These are phyloP conservation scores for Lasioglossum zephyrum DNA, from an alignment of 2,888 invertebrate genomes.

Conservation along the genomic window DNA sequence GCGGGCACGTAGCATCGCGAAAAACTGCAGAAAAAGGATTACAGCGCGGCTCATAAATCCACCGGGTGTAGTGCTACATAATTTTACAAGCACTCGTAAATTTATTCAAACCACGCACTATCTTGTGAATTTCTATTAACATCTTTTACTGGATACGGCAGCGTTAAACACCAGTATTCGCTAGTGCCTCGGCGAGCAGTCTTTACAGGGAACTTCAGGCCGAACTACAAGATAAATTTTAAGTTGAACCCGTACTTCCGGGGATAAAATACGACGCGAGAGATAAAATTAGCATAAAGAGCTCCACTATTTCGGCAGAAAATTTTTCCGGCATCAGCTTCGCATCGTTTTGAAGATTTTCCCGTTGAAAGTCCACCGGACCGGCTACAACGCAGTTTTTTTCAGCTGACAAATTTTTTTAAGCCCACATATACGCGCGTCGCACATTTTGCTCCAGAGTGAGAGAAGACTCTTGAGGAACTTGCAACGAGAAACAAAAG, in stretches of 20 bases:
- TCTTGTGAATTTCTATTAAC: constrained; percentile 28
- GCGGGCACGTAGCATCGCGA: not conserved
- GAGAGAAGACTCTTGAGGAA: not conserved
- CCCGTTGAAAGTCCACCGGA: not conserved
- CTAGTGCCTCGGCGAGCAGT: not conserved
- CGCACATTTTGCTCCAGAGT: not conserved
- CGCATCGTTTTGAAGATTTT: not conserved
- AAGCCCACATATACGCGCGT: not conserved
- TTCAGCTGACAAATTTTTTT: constrained; percentile 17
- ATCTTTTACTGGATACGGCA: constrained; percentile 14
- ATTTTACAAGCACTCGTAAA: constrained; percentile 6
- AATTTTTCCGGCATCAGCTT: constrained; percentile 2
- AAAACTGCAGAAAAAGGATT: not conserved
- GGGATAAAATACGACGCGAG: constrained; percentile 1
- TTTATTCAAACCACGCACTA: constrained; percentile 9
- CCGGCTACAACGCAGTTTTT: not conserved
- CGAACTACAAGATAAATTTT: constrained; percentile 10
- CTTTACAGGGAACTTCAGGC: not conserved
- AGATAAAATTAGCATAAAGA: constrained; percentile 14
- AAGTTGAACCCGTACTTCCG: constrained; percentile 2
- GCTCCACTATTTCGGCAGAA: constrained; percentile 1
- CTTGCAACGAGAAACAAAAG: not conserved
- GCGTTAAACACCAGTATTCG: not conserved
- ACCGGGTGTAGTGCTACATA: not conserved
- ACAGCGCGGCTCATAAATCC: not conserved